Evolutionary conservation across 2,888 invertebrate genomes (phyloP).

Genomic region (Hybos culiciformis): DNA sequence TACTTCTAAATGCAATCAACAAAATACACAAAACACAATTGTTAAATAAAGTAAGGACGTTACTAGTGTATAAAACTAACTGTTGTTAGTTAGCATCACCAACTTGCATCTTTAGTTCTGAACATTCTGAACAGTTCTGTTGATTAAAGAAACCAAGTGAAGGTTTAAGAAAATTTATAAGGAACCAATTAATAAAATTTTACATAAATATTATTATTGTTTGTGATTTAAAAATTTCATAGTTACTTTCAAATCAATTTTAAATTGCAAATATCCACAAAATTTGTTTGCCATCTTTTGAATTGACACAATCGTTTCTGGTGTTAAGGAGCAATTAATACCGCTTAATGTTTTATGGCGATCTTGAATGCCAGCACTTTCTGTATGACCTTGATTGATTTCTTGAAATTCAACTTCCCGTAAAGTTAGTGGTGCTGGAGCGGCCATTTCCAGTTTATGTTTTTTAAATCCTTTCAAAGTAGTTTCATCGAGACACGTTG

Average conservation of each 20-base stretch:
- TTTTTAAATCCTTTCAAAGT: conserved; percentile 67
- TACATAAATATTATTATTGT: too few relatives aligned
- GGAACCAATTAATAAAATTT: too few relatives aligned
- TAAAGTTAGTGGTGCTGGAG: conserved; percentile 80
- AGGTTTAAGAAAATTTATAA: too few relatives aligned
- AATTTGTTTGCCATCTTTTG: conserved; percentile 55
- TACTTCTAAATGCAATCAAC: too few relatives aligned
- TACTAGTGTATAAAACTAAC: too few relatives aligned
- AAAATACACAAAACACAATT: too few relatives aligned
- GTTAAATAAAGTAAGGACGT: too few relatives aligned
- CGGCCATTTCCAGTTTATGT: conserved; percentile 59
- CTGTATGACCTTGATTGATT: conserved; percentile 57
- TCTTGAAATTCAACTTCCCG: conserved; percentile 70
- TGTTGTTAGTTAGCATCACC: too few relatives aligned
- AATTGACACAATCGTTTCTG: conserved; percentile 63
- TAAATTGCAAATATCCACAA: conserved; percentile 81
- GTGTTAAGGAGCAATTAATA: conserved; percentile 77
- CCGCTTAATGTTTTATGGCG: conserved; percentile 79
- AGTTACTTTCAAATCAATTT: conserved; percentile 54
- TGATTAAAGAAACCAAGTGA: too few relatives aligned
- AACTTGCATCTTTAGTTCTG: too few relatives aligned
- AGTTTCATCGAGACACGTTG: conserved; percentile 70
- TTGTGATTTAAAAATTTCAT: too few relatives aligned
- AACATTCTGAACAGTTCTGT: too few relatives aligned
- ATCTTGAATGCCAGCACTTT: conserved; percentile 21